Evolutionary conservation across 2,888 invertebrate species (phyloP).

Genomic region (Eristalis pertinax): DNA sequence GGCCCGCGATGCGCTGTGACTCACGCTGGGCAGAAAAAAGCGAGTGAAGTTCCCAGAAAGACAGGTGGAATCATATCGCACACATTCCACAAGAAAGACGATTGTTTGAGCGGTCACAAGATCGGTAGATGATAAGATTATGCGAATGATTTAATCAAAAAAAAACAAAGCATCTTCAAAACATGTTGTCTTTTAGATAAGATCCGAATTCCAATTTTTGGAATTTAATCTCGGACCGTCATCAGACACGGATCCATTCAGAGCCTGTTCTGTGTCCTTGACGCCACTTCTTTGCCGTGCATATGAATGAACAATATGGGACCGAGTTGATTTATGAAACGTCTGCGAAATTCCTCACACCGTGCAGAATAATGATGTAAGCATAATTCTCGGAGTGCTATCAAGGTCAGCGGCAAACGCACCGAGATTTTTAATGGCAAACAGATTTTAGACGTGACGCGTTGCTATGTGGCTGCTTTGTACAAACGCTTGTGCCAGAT

Average conservation of each 20-base stretch:
- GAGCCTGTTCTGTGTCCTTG: not conserved
- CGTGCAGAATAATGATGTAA: not conserved
- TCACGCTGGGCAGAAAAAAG: not conserved
- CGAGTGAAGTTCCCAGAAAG: not conserved
- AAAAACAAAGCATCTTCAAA: not conserved
- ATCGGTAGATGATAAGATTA: not conserved
- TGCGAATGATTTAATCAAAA: not conserved
- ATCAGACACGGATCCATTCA: too few species aligned
- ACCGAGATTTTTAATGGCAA: not conserved
- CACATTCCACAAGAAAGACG: not conserved
- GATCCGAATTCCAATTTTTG: too few species aligned
- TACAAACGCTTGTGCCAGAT: too few species aligned
- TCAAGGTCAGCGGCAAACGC: not conserved
- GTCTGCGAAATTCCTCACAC: not conserved
- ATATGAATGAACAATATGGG: not conserved
- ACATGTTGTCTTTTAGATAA: too few species aligned
- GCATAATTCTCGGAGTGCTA: not conserved
- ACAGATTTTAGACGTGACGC: not conserved
- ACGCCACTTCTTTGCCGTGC: not conserved
- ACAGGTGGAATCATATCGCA: not conserved
- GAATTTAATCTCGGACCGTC: too few species aligned
- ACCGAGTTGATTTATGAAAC: not conserved
- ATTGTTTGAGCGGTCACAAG: not conserved
- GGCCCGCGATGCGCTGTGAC: not conserved
- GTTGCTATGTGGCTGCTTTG: too few species aligned